Evolutionary conservation across 2,888 invertebrate genomes (phyloP), one percentile per base, ranked within the genome.

Genomic region (Ophion ventricosus): DNA sequence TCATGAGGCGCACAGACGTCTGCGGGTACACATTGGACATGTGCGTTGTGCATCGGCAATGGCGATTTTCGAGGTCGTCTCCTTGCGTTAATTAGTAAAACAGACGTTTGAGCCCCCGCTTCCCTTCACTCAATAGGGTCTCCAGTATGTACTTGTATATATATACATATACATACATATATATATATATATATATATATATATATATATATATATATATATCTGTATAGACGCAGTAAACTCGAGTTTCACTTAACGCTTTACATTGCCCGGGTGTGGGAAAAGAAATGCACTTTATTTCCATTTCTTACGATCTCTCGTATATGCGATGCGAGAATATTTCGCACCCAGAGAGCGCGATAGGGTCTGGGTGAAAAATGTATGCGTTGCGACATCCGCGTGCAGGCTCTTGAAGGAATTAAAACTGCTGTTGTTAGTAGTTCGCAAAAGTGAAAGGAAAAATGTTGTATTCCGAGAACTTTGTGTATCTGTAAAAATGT

Each of bases 31-130:
- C 29, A 10, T 43, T 11, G 63, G 43, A 56, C 54, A 75, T 56
- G 63, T 64, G 35, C 61, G n/a, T 29, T 26, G 35, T 25, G 72
- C 20, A 72, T 56, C 56, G 56, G 70, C 78, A 70, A 64, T 59
- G 43, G 43, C 69, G 57, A 83, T 63, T 76, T 84, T 84, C 84
- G 84, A 84, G 81, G 84, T 81, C 75, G 75, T 26, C 64, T 69
- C 70, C 43, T 43, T 49, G 76, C 72, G 74, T 81, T 84, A 84
- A 84, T 84, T 84, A 84, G 81, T 75, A 78, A 40, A 84, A 75
- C 81, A 72, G 66, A 64, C 81, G 69, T 61, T 70, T 56, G 35
- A 8, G 35, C 57, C 26, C 43, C 63, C 35, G 35, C 57, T 49
- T 59, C 63, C 35, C 69, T 69, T 75, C 69, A 64, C 56, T 57